These are phyloP conservation scores for Hemicrepidius hirtus DNA, from an alignment of 2,888 invertebrate species.

Conservation along the genomic window DNA sequence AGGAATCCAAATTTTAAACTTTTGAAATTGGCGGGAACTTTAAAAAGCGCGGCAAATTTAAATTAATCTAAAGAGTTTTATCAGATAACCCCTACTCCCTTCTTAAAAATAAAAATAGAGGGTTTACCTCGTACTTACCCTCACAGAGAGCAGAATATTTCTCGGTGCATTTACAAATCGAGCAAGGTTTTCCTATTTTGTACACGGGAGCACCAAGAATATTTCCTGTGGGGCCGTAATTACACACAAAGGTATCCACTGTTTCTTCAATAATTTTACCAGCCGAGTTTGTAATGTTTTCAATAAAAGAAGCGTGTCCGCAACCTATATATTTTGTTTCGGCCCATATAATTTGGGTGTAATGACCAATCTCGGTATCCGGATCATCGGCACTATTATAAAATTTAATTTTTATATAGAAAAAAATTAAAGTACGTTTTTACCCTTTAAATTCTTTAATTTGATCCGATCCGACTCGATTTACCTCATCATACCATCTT, in stretches of 20 bases:
- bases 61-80: background rate
- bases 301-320: conserved; percentile 14
- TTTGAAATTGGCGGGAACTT: too few relatives aligned
- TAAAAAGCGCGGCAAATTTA: too few relatives aligned
- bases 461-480: background rate
- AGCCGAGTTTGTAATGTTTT: background rate
- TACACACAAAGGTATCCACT: conserved; percentile 31
- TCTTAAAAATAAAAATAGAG: too few relatives aligned
- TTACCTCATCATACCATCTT: conserved; percentile 28
- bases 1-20: too few relatives aligned
- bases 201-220: conserved; percentile 14
- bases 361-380: conserved; percentile 9
- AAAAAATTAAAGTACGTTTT: too few relatives aligned
- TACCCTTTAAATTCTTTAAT: conserved; percentile 16
- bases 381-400: background rate
- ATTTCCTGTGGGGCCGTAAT: conserved; percentile 38
- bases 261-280: background rate
- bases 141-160: conserved; percentile 34
- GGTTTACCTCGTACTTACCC: too few relatives aligned
- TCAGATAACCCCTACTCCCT: too few relatives aligned
- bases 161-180: conserved; percentile 5
- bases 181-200: conserved; percentile 25
- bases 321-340: conserved; percentile 29
- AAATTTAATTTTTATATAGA: background rate
- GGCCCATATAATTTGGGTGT: conserved; percentile 36